These are phyloP conservation scores for Dendrophyllia cribrosa DNA, from an alignment of 64 coral and sea anemone genomes.

Conservation along the genomic window DNA sequence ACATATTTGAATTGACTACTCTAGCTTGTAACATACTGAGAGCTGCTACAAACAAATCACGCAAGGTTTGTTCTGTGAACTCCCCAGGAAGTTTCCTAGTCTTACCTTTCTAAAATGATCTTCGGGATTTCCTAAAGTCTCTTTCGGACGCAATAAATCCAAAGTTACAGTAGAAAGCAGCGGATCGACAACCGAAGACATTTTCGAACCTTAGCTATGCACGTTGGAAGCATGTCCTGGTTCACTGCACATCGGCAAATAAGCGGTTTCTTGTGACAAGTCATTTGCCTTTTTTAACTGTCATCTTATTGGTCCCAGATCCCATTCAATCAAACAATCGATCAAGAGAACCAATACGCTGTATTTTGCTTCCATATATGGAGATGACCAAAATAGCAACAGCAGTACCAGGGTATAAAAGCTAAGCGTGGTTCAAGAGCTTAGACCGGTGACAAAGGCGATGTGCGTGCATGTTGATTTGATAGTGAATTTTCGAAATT, in stretches of 20 bases:
- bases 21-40: conserved; percentile 18
- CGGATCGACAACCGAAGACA: conserved; percentile 95
- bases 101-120: conserved; percentile 97
- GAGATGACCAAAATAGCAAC: conserved; percentile 97
- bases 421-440: not conserved
- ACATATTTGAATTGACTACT: conserved; percentile 37
- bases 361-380: conserved; percentile 94
- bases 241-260: conserved; percentile 86
- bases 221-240: conserved; percentile 76
- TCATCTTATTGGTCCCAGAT: conserved; percentile 80
- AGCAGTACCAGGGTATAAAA: conserved; percentile 77
- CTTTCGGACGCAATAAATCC: conserved; percentile 88
- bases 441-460: not conserved
- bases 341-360: conserved; percentile 51
- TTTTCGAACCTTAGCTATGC: conserved; percentile 61
- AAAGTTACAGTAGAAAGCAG: conserved; percentile 96
- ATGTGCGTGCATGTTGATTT: too few species aligned
- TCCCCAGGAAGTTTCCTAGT: not conserved
- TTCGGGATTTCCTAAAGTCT: conserved; percentile 82
- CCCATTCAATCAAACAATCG: conserved; percentile 81
- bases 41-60: conserved; percentile 21
- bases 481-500: too few species aligned
- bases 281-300: conserved; percentile 80
- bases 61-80: not conserved
- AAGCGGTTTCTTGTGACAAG: conserved; percentile 76